Evolutionary conservation across 1,140 invertebrate species (phyloP), one percentile per base, ranked within the genome.

Genomic region (Maconellicoccus hirsutus): DNA sequence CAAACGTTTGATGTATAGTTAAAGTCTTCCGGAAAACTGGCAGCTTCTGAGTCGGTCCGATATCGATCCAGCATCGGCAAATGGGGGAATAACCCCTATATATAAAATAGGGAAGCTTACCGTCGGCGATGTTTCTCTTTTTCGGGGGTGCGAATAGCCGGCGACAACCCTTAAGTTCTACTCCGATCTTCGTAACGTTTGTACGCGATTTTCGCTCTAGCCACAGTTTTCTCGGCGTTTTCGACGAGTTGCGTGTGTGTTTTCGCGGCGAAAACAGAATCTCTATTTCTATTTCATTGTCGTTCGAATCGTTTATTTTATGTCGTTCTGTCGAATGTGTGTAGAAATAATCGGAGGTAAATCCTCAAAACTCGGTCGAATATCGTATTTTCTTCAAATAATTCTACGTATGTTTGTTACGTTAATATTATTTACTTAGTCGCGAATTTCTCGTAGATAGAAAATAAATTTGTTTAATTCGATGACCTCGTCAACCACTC

Each of bases 41-140:
- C 25, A 66, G 61, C 25, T 66, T 66, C 61, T 66, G 61, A 66
- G 61, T 66, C 61, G 61, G 61, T 66, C 61, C 61, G 25, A 66
- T 66, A 66, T 66, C 61, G 61, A 66, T 66, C 61, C 61, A 66
- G 61, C 19, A 10, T 6, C 61, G 42, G 16, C 42, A 66, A 66
- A 66, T 66, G 61, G 61, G 61, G 61, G 61, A 66, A 66, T 66
- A 66, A 66, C 61, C 61, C 61, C 61, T 66, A 66, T 66, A 66
- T 19, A 25, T 23, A 66, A 66, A 66, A 25, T 23, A 26, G 61
- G 61, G 61, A 66, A 66, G 61, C 61, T 66, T 66, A 66, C 10
- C 6, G 61, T 23, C 10, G 10, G 22, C 61, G 61, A 25, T 23
- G 61, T 66, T 16, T 10, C 25, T 26, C 16, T 3, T 66, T 66